Evolutionary conservation across 2,113 vertebrate species (phyloP).

Genomic region (Urocynchramus pylzowi): DNA sequence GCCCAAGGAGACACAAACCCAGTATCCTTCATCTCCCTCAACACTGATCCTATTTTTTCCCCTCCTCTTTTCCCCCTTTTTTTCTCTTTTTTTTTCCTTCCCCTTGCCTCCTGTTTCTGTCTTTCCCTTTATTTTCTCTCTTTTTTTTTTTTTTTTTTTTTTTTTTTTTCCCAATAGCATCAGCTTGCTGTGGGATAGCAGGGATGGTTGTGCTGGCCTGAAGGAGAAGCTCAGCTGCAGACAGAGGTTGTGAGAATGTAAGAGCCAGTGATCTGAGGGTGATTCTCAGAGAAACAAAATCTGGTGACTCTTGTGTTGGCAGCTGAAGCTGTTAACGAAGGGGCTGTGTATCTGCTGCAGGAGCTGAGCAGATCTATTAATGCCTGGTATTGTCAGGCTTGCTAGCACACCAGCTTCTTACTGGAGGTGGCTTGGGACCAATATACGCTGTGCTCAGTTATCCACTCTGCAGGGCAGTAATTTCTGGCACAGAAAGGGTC

Average conservation of each 20-base stretch:
- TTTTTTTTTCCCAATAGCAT: accelerated
- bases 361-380: not conserved
- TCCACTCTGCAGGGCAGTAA: not conserved
- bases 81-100: accelerated
- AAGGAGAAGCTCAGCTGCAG: not conserved
- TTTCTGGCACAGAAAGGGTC: not conserved
- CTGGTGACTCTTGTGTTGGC: not conserved
- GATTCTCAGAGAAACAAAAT: not conserved
- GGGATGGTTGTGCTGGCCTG: not conserved
- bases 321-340: not conserved
- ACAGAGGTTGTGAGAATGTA: not conserved
- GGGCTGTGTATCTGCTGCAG: not conserved
- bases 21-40: not conserved
- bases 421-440: not conserved
- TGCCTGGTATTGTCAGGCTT: not conserved
- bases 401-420: not conserved
- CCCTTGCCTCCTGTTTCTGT: not conserved
- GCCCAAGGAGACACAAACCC: not conserved
- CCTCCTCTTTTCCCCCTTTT: not conserved
- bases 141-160: not conserved
- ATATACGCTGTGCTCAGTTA: not conserved
- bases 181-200: not conserved
- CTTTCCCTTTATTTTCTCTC: not conserved
- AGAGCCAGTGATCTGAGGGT: not conserved
- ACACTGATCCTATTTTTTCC: not conserved